Conservation (phyloP, 1,140 invertebrate genomes). For the Drosophila bocqueti region DNA sequence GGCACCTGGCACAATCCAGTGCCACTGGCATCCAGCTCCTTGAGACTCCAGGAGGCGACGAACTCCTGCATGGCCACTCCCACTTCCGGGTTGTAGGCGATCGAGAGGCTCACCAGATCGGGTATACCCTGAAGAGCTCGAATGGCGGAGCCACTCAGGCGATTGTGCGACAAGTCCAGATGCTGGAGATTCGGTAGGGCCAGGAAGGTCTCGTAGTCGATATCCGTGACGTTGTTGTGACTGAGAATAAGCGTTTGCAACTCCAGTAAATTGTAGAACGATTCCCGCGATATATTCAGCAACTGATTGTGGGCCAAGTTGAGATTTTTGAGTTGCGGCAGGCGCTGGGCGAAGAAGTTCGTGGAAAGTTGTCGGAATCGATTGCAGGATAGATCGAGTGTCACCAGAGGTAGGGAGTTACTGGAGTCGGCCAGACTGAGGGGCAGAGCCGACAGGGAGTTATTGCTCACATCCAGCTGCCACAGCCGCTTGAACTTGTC, state of each 20-base stretch:
- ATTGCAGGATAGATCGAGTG: conserved; percentile 86
- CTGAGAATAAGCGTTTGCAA: conserved; percentile 86
- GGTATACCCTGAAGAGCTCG: conserved; percentile 91
- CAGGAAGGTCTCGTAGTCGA: conserved; percentile 86
- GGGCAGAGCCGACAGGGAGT: conserved; percentile 40
- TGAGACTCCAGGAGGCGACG: conserved; percentile 85
- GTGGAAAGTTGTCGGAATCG: conserved; percentile 83
- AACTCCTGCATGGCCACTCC: conserved; percentile 85
- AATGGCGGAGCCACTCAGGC: conserved; percentile 89
- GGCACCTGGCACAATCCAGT: conserved; percentile 93
- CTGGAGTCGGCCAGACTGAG: conserved; percentile 33
- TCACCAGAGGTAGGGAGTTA: conserved; percentile 61
- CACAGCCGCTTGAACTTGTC: conserved; percentile 55
- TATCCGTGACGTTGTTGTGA: conserved; percentile 86
- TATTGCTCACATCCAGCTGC: conserved; percentile 63
- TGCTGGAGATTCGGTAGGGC: conserved; percentile 91
- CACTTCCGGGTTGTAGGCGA: conserved; percentile 90
- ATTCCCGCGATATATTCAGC: conserved; percentile 77
- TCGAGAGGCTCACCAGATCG: conserved; percentile 90
- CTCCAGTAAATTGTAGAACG: conserved; percentile 76
- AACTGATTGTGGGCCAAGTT: conserved; percentile 87
- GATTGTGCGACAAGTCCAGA: conserved; percentile 93
- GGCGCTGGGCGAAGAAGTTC: conserved; percentile 62
- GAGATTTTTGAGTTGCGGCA: conserved; percentile 86
- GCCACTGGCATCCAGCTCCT: conserved; percentile 88